Evolutionary conservation across 2,113 vertebrate species (phyloP).

Genomic region (Protobothrops flavoviridis): DNA sequence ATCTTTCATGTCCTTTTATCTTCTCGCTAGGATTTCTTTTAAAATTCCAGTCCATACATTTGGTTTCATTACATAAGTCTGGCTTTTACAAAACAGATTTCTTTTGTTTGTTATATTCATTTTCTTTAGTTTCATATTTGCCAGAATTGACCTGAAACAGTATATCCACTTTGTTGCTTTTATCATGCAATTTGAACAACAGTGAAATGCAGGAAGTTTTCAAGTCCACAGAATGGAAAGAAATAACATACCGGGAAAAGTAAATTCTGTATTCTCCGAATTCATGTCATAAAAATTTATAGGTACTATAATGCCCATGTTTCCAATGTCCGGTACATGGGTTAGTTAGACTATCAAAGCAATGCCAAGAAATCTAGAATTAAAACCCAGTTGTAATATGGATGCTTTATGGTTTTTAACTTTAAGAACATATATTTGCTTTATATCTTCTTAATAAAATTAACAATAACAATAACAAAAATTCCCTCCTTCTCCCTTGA

Average conservation of each 20-base stretch:
- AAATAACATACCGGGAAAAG: slow-evolving; percentile 19
- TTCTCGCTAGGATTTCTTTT: slow-evolving; percentile 77
- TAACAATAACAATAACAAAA: background rate
- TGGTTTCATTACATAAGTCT: slow-evolving; percentile 74
- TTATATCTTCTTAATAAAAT: background rate
- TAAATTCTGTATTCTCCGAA: slow-evolving; percentile 50
- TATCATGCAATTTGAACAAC: slow-evolving; percentile 70
- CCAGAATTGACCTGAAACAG: slow-evolving; percentile 68
- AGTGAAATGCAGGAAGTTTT: slow-evolving; percentile 62
- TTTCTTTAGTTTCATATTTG: slow-evolving; percentile 76
- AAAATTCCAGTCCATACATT: slow-evolving; percentile 73
- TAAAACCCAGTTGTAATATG: background rate
- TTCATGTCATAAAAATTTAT: background rate
- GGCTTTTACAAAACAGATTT: slow-evolving; percentile 69
- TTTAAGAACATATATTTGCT: background rate
- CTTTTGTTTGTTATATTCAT: slow-evolving; percentile 49
- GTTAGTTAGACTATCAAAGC: background rate
- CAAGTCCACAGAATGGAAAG: slow-evolving; percentile 62
- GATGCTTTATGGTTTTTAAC: background rate
- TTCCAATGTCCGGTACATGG: background rate
- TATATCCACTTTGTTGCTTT: slow-evolving; percentile 74
- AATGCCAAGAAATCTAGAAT: background rate
- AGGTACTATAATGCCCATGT: background rate
- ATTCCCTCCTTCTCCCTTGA: background rate
- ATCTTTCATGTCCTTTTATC: slow-evolving; percentile 83